Evolutionary conservation across 2,888 invertebrate species (phyloP), one percentile per base, ranked within the genome.

Genomic region (Sclerodermus sp.): DNA sequence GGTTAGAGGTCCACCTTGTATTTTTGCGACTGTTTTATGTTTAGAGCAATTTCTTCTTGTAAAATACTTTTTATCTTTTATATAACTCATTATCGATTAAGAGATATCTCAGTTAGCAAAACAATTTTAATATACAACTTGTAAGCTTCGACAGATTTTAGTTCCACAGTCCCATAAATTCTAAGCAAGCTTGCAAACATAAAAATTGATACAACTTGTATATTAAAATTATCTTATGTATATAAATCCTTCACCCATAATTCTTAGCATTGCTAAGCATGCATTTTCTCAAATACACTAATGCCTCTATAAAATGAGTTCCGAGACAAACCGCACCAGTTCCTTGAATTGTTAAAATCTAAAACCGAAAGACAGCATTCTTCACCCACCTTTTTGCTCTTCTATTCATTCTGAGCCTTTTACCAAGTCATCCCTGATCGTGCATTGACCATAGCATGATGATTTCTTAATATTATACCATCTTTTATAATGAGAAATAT

Each of bases 351-450:
- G 49, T 57, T 34, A 14, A 58, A 57, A 58, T 64, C 60, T 60
- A 65, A 57, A 66, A 66, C 56, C 65, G 60, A 63, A 71, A 70
- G 60, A 67, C 62, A 68, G 64, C 66, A 72, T 69, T 71, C 68
- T 58, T 67, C 73, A 74, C 74, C 74, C 74, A 74, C 74, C 73
- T 74, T 73, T 55, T 66, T 57, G 23, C 71, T 67, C 73, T 69
- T 60, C 59, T 58, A 64, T 49, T 42, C 55, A 56, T 50, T 53
- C 49, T 64, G 64, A 52, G 51, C 64, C 58, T 47, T 55, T 51
- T 58, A 65, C 50, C 52, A 51, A 60, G 58, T 44, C 50, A 57
- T 37, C 49, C 57, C 59, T 51, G 55, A 57, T 57, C 44, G 61
- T 55, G 59, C 59, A 61, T 56, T 45, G 55, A 51, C 61, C 63